Evolutionary conservation across 1,140 invertebrate genomes (phyloP), one percentile per base, ranked within the genome.

Genomic region (Probaryconus sp.): DNA sequence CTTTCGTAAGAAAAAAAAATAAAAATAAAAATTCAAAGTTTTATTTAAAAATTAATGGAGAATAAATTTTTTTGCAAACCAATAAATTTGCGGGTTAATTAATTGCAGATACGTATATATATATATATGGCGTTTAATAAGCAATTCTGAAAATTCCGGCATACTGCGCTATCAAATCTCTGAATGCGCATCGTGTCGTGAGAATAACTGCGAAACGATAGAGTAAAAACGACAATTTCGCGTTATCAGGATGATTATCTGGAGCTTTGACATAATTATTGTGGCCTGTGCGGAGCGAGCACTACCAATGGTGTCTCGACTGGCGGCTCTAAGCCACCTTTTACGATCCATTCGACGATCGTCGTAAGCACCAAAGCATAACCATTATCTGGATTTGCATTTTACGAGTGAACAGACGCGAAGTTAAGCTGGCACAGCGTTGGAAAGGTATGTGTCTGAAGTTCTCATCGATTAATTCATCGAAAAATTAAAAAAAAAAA

Each of bases 341-440:
- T 85, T 82, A 83, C 78, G 82, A 84, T 76, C 77, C 71, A 81
- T 79, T 68, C 64, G 69, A 80, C 69, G 72, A 77, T 56, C 76
- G 45, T 55, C 64, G 74, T 78, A 70, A 78, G 69, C 69, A 72
- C 47, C 67, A 70, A 65, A 67, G 61, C 64, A 76, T 60, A 50
- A 40, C 48, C 72, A 73, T 83, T 81, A 81, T 64, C 48, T 14
- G 64, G 48, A 83, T 84, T 85, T 84, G 81, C 81, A 83, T 84
- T 85, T 84, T 85, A 85, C 78, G 81, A 84, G 75, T 81, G 75
- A 79, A 48, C 68, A 69, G 30, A 21, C 37, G 33, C 13, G 16
- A 16, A 63, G 13, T 50, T 63, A 21, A 63, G 43, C 18, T 33
- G 26, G 47, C 18, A 63, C 24, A 58, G 47, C 14, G 20, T 42